Percentiles rank a stretch among this genome's conserved stretches.
phyloP scores from a whole-genome alignment of 2,797 vertebrate genomes.

The Schizopygopsis pylzovi region DNA sequence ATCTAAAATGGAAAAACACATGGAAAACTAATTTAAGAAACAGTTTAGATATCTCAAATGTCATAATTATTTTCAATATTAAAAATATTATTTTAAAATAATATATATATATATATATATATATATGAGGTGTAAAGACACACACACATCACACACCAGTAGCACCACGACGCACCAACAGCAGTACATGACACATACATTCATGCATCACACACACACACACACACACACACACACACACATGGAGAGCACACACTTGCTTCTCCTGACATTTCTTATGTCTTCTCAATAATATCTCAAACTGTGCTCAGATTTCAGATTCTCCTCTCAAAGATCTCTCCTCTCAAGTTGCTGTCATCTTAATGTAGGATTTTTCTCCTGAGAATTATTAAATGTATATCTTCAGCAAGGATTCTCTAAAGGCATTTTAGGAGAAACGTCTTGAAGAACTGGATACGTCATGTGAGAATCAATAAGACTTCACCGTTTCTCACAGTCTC shows the following conservation, averaged over 20 bases:
- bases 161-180: too few relatives aligned
- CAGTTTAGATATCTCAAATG: too few relatives aligned
- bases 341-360: background rate
- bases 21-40: too few relatives aligned
- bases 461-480: background rate
- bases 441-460: background rate
- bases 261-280: background rate
- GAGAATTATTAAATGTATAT: background rate
- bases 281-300: background rate
- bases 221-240: too few relatives aligned
- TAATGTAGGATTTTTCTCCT: background rate
- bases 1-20: background rate
- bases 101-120: too few relatives aligned
- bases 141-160: too few relatives aligned
- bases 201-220: too few relatives aligned
- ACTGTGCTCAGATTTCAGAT: background rate
- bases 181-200: too few relatives aligned
- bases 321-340: background rate
- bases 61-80: too few relatives aligned
- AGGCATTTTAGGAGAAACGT: constrained; percentile 4
- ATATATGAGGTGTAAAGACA: too few relatives aligned
- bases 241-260: background rate
- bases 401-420: background rate
- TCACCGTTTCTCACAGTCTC: background rate
- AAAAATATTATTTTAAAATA: too few relatives aligned